Evolutionary conservation across 2,113 vertebrate species (phyloP).

Genomic region (Delphinapterus leucas): DNA sequence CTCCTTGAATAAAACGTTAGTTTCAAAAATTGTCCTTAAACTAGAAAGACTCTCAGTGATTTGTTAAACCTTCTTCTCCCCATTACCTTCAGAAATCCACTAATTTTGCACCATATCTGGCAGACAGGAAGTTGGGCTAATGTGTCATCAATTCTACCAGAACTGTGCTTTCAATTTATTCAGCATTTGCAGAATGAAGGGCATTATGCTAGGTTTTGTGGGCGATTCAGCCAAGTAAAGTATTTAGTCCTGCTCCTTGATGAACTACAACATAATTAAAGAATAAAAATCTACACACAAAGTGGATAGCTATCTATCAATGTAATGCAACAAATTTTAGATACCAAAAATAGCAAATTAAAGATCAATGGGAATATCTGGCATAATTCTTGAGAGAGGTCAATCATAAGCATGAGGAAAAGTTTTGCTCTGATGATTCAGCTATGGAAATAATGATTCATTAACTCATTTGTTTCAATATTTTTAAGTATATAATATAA

Average conservation of each 20-base stretch:
- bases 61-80: background rate
- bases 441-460: background rate
- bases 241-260: background rate
- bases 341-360: background rate
- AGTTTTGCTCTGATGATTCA: background rate
- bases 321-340: background rate
- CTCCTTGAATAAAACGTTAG: conserved; percentile 50
- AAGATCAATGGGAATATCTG: background rate
- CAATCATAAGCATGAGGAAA: background rate
- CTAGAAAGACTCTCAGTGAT: conserved; percentile 18
- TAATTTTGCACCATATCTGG: background rate
- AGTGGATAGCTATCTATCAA: background rate
- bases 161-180: background rate
- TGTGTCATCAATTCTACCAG: background rate
- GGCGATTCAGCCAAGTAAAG: background rate
- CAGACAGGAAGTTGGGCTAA: background rate
- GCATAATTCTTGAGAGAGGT: background rate
- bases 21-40: conserved; percentile 55
- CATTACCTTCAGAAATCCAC: background rate
- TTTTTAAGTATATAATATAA: background rate
- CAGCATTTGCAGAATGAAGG: background rate
- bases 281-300: background rate
- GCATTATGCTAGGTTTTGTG: background rate
- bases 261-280: background rate
- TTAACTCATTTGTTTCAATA: conserved; percentile 8